Base-by-base conservation (phyloP, 2,797 vertebrate species). In the Liparis tanakae region DNA sequence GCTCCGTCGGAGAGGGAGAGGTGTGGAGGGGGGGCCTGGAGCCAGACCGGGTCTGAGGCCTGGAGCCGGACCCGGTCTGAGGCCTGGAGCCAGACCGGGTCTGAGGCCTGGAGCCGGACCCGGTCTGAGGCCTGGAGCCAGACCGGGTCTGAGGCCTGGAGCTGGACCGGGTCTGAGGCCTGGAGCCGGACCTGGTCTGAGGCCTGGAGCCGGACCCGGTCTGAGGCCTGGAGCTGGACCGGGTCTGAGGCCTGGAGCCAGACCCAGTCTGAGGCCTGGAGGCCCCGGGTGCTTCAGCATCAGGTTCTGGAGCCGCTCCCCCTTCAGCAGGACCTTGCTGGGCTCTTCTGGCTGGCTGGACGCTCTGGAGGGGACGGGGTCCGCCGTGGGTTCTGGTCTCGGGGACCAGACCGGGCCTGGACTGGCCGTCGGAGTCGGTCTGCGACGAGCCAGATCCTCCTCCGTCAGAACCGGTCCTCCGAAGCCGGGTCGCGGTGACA, bases 261-360 rank as follows among this genome's bases (percentile, higher is more conserved):
- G 46, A 44, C 33, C 25, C 17, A 71, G 66, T 22, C 61, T 81
- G 48, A 43, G 0, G 3, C 12, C 64, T 2, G 60, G 33, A 12
- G 76, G 57, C 46, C 1, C 81, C 67, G 82, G 83, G 30, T 90
- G 86, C 37, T 36, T 91, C 67, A 86, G 33, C 87, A 93, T 91
- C 53, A 84, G 84, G 84, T 67, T 92, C 73, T 94, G 91, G 0
- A 94, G 85, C 74, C 90, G 74, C 77, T 92, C 93, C n/a, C 86
- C 92, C 0, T 79, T 90, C 65, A 83, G 66, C 81, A 84, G 93
- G 67, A 93, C 72, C 73, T 72, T 89, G 67, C 9, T 72, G 30
- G 13, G 0, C 1, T 92, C 92, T 14, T 41, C 5, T 3, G 67
- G 36, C 44, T 63, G 78, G 20, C 44, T 0, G 2, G 78, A 1